phyloP scores from a whole-genome alignment of 2,113 vertebrate species.

The Elanoides forficatus region DNA sequence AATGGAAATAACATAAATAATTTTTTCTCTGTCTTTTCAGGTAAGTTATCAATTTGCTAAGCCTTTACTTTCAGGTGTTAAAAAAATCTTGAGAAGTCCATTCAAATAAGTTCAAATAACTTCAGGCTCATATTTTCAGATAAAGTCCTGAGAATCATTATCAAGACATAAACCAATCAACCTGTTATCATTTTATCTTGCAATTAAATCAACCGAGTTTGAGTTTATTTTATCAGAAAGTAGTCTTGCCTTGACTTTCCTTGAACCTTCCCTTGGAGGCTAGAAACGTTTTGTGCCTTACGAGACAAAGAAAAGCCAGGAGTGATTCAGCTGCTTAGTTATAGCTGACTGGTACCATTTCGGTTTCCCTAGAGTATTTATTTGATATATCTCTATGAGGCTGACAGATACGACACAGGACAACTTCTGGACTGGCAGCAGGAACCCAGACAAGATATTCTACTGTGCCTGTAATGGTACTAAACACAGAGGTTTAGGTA shows the following conservation, averaged over 20 bases:
- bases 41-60: background rate
- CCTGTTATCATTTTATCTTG: background rate
- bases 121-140: background rate
- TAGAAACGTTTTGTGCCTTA: background rate
- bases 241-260: background rate
- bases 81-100: background rate
- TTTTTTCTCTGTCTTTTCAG: background rate
- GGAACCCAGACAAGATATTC: background rate
- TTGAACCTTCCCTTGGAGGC: background rate
- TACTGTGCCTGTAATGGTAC: background rate
- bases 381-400: background rate
- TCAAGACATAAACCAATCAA: background rate
- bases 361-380: background rate
- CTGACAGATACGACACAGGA: background rate
- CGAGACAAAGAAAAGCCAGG: background rate
- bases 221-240: background rate
- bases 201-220: background rate
- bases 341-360: background rate
- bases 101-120: background rate
- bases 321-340: background rate
- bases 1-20: background rate
- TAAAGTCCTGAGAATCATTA: background rate
- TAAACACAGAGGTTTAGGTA: background rate
- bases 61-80: background rate
- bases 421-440: background rate